Evolutionary conservation across 1,140 invertebrate genomes (phyloP), one percentile per base, ranked within the genome.

Genomic region (Bombus fervidus): DNA sequence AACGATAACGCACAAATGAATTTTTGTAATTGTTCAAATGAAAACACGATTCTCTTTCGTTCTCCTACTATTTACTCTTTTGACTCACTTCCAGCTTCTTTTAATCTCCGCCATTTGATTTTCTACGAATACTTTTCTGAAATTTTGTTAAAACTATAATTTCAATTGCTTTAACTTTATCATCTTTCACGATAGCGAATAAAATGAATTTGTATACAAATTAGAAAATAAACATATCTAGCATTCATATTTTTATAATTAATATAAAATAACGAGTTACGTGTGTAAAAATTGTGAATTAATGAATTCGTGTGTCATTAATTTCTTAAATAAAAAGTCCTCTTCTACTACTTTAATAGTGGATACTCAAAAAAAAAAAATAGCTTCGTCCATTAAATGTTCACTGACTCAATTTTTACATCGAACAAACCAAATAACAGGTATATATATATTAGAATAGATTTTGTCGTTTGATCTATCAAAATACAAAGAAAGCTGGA

Each of bases 11-110:
- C 28, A 53, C 31, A 22, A 34, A 15, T n/a, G 15, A 69, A 53
- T 10, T 34, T 39, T 62, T 4, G 28, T 39, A 28, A 78, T 66
- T 43, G 8, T 18, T 66, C 12, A 10, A 39, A 43, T 31, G 28
- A 25, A 43, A 41, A 66, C 57, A 22, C 12, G 68, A 43, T 22
- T 73, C 22, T n/a, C 47, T 18, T 41, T 47, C 41, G 15, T 15
- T 73, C 34, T 59, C n/a, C 80, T 31, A 31, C 8, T 34, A n/a
- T 9, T 37, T 3, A 4, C 57, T 12, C 22, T 59, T 28, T 28
- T 31, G 72, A 47, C 28, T 22, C 39, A 37, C 59, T 76, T 76
- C n/a, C 81, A 62, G 72, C 62, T 76, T 68, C 28, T 13, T n/a
- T 4, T n/a, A n/a, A 41, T 37, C n/a, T 31, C 4, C 6, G 18